Percentiles rank a stretch among this genome's conserved stretches.
Evolutionary conservation across 2,113 vertebrate species (phyloP).

Genomic region (Rhegmatorhina hoffmannsi): DNA sequence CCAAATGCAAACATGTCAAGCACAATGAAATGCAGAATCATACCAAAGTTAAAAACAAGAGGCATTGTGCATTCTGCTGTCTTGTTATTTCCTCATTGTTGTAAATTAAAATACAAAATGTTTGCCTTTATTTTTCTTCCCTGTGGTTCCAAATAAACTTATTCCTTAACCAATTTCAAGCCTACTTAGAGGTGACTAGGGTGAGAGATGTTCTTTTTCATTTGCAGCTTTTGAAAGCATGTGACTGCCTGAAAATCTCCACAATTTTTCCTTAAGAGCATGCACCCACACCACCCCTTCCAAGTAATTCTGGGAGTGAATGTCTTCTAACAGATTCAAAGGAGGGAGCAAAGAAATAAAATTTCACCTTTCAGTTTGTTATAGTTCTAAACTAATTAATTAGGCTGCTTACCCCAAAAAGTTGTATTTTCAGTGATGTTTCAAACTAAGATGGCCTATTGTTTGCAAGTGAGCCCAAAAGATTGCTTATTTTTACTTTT

Average conservation of each 20-base stretch:
- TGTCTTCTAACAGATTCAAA: neutral
- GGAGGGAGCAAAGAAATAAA: neutral
- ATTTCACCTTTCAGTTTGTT: neutral
- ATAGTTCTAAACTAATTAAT: neutral
- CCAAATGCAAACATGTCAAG: neutral
- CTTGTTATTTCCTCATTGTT: neutral
- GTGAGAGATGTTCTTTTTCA: neutral
- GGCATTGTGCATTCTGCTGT: no score
- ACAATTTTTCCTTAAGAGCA: neutral
- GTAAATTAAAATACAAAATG: neutral
- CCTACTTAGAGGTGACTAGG: neutral
- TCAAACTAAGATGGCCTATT: neutral
- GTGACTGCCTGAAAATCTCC: neutral
- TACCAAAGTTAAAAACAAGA: neutral
- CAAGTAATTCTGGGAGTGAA: neutral
- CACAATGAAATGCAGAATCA: neutral
- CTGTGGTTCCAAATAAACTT: neutral
- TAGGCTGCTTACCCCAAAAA: neutral
- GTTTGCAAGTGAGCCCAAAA: neutral
- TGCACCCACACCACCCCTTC: no score
- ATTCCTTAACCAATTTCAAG: neutral
- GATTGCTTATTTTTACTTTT: neutral
- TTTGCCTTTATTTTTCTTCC: neutral
- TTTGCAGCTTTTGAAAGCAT: neutral
- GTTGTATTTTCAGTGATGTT: neutral